Evolutionary conservation across 1,140 invertebrate species (phyloP), one percentile per base, ranked within the genome.

Genomic region (Psilanteris sp.): DNA sequence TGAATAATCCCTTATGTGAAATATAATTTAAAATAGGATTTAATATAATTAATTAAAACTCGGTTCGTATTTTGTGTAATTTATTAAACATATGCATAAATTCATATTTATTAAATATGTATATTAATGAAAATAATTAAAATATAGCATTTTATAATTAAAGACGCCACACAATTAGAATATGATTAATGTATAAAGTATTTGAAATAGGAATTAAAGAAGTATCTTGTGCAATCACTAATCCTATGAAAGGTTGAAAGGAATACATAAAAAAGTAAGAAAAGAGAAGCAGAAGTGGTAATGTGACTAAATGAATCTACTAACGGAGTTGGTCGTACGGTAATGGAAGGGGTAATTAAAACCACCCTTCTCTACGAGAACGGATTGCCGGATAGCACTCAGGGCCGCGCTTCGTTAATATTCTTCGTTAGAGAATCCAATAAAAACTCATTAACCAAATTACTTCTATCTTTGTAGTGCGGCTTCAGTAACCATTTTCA

Each of bases 251-350:
- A 64, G 55, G 54, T 44, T 72, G 26, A 71, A 64, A 72, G 48
- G 62, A 48, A 57, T 62, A 34, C 41, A 14, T 46, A 13, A 57
- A 54, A 62, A 37, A 46, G 13, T 37, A 39, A 54, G 20, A 15
- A 15, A 37, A 36, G 57, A 59, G 43, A 8, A 66, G 43, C 16
- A 48, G 64, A 66, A 62, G 41, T 59, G 59, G 76, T 82, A 82
- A 82, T 80, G 82, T 78, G 82, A 85, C 81, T 83, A 85, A 85
- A 85, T 81, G 83, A 83, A 85, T 85, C 82, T 82, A 74, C 72
- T 83, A 82, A 83, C 80, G 81, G 81, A 73, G 80, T 83, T 82
- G 81, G 79, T 79, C 57, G 61, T 54, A 34, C 54, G 26, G 43
- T 70, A 80, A 81, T 85, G 82, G 82, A 77, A 82, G 80, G 81